A percentile compares a stretch with the other conserved stretches of the same genome.
Conservation (phyloP, 2,888 invertebrate genomes). For the Himalopsyche anomala region DNA sequence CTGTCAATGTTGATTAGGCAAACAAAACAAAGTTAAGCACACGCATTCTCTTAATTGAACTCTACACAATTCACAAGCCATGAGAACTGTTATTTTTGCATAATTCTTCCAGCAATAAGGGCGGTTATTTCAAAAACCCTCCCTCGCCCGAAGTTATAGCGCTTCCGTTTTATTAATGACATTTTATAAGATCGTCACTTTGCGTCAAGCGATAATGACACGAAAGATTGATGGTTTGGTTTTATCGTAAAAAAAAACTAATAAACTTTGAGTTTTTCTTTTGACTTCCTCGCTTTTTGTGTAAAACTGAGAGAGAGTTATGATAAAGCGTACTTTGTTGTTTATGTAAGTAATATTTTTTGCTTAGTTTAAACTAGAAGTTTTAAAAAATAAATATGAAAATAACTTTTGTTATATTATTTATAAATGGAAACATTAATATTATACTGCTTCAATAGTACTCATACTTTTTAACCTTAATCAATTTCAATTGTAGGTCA, state of each 20-base stretch:
- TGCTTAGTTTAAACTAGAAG: no score
- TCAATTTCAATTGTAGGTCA: no score
- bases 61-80: constrained; percentile 7
- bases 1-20: constrained; percentile 1
- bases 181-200: constrained; percentile 50
- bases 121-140: not conserved
- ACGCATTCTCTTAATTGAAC: constrained; percentile 1
- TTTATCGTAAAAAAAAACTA: constrained; percentile 17
- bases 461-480: no score
- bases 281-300: not conserved
- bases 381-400: no score
- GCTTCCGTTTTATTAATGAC: constrained; percentile 53
- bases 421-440: no score
- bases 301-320: not conserved
- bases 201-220: constrained; percentile 51
- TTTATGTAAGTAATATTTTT: not conserved
- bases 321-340: not conserved
- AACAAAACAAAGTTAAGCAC: not conserved
- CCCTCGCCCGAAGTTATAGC: constrained; percentile 3
- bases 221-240: constrained; percentile 54
- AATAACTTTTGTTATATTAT: no score
- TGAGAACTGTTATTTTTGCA: constrained; percentile 27
- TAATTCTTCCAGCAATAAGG: constrained; percentile 2
- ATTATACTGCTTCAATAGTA: no score
- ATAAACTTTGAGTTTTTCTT: constrained; percentile 25